These are phyloP conservation scores for Lanius collurio DNA, from an alignment of 2,113 vertebrate species.

Conservation along the genomic window DNA sequence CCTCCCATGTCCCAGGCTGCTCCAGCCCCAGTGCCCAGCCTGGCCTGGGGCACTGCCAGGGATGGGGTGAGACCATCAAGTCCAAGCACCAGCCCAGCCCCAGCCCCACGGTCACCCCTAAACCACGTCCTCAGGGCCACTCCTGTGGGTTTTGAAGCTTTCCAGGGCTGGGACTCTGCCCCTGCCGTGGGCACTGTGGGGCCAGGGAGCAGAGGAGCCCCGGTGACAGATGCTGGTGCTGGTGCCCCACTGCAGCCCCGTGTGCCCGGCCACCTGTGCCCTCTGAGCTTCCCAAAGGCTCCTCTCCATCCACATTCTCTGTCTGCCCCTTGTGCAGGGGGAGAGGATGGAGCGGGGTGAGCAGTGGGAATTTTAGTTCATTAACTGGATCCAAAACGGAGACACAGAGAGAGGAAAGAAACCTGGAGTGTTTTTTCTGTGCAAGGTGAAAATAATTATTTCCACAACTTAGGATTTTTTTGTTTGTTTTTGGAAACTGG, in stretches of 20 bases:
- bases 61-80: fast-evolving
- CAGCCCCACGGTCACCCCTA: neutral
- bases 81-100: neutral
- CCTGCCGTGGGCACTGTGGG: neutral
- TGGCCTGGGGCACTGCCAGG: neutral
- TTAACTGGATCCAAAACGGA: neutral
- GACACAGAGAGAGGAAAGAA: neutral
- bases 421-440: neutral
- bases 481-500: neutral
- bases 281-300: neutral
- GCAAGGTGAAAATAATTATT: neutral
- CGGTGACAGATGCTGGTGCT: neutral
- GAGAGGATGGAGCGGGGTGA: neutral
- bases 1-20: neutral
- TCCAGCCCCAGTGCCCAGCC: neutral
- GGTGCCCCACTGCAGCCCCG: neutral
- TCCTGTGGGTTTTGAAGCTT: neutral
- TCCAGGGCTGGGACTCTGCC: neutral
- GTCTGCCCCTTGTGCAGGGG: neutral
- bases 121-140: no score
- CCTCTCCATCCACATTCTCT: neutral
- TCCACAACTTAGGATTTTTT: neutral
- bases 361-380: neutral
- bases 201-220: neutral
- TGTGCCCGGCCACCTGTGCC: fast-evolving